Base-by-base conservation (phyloP, 2,113 vertebrate species). In the Pelmatolapia mariae region DNA sequence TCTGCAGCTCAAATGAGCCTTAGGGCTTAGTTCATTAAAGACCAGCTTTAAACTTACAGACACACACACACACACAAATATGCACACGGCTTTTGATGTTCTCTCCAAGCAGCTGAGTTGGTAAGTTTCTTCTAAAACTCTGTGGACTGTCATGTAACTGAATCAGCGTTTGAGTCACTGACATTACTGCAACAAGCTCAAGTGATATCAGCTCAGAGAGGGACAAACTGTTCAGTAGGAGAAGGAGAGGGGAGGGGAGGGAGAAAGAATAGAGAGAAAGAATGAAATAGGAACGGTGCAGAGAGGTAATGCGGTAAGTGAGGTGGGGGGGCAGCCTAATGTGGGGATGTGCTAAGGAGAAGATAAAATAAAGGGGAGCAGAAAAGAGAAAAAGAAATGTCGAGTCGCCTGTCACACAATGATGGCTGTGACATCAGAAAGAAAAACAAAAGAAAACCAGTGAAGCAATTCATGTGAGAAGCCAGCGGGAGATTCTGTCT, bases 1-100 rank as follows among this genome's bases (percentile, higher is more conserved):
- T 93, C 86, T 90, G 85, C 85, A 88, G 92, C 83, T 92, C 80
- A 90, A 91, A 95, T 94, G 92, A 95, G 89, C 89, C 90, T 92
- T 66, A 59, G 45, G 79, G 87, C 92, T 95, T 92, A 91, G 92
- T 92, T 92, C 92, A 92, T 92, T 93, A 94, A 93, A 92, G 85
- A 91, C 18, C 79, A 79, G 86, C 91, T 94, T 95, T 93, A 86
- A 89, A 90, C 87, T 56, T 73, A 54, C 57, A 10, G 5, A 73
- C 81, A 80, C 83, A 89, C 80, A 80, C 79, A 84, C 61, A 43
- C 54, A 79, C 78, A 86, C 57, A 86, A 68, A 81, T 16, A 81
- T 54, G 54, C 45, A 61, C 56, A 36, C 19, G 2, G n/a, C 56
- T 56, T 86, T 85, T 87, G 89, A 89, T 88, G 84, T 83, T 84